Conservation (phyloP, 1,140 invertebrate genomes). For the Calosoma granatense region DNA sequence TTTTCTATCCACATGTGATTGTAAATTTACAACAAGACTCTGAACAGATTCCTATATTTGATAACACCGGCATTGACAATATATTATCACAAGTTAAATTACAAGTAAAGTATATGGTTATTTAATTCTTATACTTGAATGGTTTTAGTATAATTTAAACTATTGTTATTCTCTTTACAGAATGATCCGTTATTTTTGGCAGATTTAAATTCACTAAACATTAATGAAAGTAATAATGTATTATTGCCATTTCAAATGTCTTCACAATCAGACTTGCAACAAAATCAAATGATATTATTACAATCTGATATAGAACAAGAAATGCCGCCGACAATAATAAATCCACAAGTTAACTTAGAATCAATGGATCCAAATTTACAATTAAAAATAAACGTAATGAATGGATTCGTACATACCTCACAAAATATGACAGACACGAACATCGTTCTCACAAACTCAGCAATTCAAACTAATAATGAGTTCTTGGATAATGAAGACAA, state of each 20-base stretch:
- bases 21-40: background rate
- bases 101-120: conserved; percentile 10
- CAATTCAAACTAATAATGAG: background rate
- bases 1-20: background rate
- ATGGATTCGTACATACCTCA: background rate
- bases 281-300: background rate
- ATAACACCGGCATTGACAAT: conserved; percentile 3
- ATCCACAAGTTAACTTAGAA: background rate
- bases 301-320: background rate
- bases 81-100: conserved; percentile 6
- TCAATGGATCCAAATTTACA: background rate
- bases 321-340: background rate
- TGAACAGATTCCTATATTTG: conserved; percentile 12
- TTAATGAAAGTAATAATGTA: background rate
- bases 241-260: conserved; percentile 1
- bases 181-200: background rate
- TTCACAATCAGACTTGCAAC: background rate
- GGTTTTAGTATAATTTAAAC: background rate
- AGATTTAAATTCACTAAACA: background rate
- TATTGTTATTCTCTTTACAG: background rate
- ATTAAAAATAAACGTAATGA: background rate
- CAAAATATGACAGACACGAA: background rate
- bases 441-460: background rate
- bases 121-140: no score
- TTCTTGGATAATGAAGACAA: background rate